Conservation (phyloP, 1,140 invertebrate species). For the Mactra quadrangularis region DNA sequence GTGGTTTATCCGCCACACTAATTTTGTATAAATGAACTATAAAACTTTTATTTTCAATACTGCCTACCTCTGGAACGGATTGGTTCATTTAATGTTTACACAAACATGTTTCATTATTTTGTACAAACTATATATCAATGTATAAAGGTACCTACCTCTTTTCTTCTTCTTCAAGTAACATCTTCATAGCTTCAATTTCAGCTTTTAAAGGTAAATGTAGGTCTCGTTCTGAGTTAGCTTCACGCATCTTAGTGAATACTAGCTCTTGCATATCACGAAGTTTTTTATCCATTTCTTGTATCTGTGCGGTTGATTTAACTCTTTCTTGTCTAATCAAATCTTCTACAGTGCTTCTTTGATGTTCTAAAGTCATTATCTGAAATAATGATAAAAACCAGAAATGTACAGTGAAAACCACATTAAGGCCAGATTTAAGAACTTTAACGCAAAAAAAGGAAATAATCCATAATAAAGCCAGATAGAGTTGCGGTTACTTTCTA, state of each 20-base stretch:
- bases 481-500: too few relatives aligned
- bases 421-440: too few relatives aligned
- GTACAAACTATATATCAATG: neutral
- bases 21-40: too few relatives aligned
- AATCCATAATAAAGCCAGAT: too few relatives aligned
- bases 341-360: slow-evolving; percentile 70
- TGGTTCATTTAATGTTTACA: too few relatives aligned
- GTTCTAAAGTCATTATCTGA: slow-evolving; percentile 70
- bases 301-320: slow-evolving; percentile 61
- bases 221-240: slow-evolving; percentile 68
- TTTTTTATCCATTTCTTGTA: slow-evolving; percentile 69
- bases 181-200: slow-evolving; percentile 76
- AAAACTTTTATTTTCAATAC: too few relatives aligned
- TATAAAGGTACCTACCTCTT: slow-evolving; percentile 66
- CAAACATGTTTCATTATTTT: too few relatives aligned
- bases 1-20: too few relatives aligned
- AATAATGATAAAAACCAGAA: neutral
- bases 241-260: slow-evolving; percentile 72
- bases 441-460: too few relatives aligned
- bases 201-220: slow-evolving; percentile 72
- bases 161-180: slow-evolving; percentile 78
- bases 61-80: too few relatives aligned
- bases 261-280: slow-evolving; percentile 75
- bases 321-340: slow-evolving; percentile 66
- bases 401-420: too few relatives aligned